Percentiles rank a stretch among this genome's conserved stretches.
These are phyloP conservation scores for Pachliopta kotzebuea DNA, from an alignment of 2,888 invertebrate genomes.

Conservation along the genomic window DNA sequence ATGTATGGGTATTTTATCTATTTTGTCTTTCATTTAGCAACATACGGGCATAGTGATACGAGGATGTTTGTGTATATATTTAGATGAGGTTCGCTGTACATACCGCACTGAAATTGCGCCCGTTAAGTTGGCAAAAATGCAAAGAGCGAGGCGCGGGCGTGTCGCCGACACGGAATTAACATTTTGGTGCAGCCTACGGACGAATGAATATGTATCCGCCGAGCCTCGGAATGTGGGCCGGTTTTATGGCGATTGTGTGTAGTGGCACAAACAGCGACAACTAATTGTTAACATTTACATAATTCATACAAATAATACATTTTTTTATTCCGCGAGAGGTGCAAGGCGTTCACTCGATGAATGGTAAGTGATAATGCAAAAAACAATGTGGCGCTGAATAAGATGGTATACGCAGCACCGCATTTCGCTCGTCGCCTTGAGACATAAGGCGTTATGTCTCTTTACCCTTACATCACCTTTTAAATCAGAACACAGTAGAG, in stretches of 20 bases:
- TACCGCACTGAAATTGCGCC: slow-evolving; percentile 35
- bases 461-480: too few species aligned
- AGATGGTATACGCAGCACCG: too few species aligned
- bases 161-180: slow-evolving; percentile 73
- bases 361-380: too few species aligned
- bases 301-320: not conserved
- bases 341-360: too few species aligned
- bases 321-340: not conserved
- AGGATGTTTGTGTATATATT: slow-evolving; percentile 25
- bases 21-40: not conserved
- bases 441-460: too few species aligned
- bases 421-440: too few species aligned
- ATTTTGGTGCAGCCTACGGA: slow-evolving; percentile 65
- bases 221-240: slow-evolving; percentile 58
- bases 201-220: slow-evolving; percentile 67
- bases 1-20: slow-evolving; percentile 5
- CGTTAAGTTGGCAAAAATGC: slow-evolving; percentile 63
- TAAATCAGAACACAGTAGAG: too few species aligned
- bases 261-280: slow-evolving; percentile 25
- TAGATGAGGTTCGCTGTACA: slow-evolving; percentile 17
- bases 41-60: slow-evolving; percentile 35
- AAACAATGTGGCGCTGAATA: too few species aligned
- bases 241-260: slow-evolving; percentile 52
- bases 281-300: not conserved
- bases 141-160: slow-evolving; percentile 55